Conservation (phyloP, 2,888 invertebrate species). For the Gryllus longicercus region DNA sequence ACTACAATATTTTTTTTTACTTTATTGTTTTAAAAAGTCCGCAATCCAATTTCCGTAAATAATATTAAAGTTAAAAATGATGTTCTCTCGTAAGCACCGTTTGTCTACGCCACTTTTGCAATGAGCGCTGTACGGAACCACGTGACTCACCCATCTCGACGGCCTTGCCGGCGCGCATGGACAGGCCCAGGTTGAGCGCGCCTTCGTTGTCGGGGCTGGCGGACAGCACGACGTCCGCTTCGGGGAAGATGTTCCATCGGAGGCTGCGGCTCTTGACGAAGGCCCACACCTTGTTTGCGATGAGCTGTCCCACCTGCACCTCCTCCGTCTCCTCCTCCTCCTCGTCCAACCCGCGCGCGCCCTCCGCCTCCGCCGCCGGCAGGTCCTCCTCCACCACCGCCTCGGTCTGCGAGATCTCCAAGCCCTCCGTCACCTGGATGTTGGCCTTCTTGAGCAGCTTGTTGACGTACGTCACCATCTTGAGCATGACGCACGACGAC, state of each 20-base stretch:
- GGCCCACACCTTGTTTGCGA: conserved; percentile 71
- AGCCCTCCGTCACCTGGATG: conserved; percentile 70
- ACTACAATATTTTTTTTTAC: no score
- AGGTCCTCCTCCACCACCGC: conserved; percentile 51
- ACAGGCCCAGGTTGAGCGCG: conserved; percentile 65
- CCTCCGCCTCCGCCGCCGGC: no score
- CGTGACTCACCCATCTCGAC: conserved; percentile 30
- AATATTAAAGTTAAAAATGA: no score
- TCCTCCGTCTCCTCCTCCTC: conserved; percentile 51
- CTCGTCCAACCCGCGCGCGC: no score
- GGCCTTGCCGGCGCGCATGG: conserved; percentile 63
- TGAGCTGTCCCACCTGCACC: conserved; percentile 56
- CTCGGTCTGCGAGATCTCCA: conserved; percentile 66
- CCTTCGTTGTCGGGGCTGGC: conserved; percentile 66
- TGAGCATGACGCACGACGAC: conserved; percentile 78
- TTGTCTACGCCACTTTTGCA: no score
- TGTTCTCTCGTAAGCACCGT: no score
- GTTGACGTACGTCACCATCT: conserved; percentile 78
- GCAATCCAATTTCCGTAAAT: no score
- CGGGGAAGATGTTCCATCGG: conserved; percentile 73
- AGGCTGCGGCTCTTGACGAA: conserved; percentile 73
- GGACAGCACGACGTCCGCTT: conserved; percentile 72
- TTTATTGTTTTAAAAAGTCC: no score
- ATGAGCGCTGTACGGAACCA: no score
- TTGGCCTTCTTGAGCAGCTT: conserved; percentile 74